A percentile compares a stretch with the other conserved stretches of the same genome.
Conservation (phyloP, 2,113 vertebrate species). For the Isichthys henryi region DNA sequence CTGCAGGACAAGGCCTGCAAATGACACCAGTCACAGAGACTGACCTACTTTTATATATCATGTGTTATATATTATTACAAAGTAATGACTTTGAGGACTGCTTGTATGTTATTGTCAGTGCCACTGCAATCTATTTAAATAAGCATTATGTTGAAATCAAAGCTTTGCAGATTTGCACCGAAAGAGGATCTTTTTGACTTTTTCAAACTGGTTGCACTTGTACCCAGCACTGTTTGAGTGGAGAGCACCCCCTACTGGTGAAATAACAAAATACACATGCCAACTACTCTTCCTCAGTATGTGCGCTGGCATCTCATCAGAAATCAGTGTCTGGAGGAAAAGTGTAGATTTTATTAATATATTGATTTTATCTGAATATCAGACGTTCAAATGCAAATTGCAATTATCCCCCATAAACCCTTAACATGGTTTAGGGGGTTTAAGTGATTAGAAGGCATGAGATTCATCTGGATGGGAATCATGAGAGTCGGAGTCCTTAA, state of each 20-base stretch:
- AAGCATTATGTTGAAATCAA: background rate
- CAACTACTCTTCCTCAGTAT: background rate
- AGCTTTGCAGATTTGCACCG: background rate
- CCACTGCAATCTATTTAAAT: background rate
- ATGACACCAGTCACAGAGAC: background rate
- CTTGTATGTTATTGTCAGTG: background rate
- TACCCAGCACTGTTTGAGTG: background rate
- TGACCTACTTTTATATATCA: background rate
- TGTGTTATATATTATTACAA: background rate
- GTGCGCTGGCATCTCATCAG: background rate
- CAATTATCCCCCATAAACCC: background rate
- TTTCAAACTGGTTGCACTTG: background rate
- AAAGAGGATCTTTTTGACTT: background rate
- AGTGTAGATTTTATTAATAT: background rate
- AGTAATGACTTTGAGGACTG: background rate
- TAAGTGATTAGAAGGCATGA: background rate
- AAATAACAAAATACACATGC: background rate
- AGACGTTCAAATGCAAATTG: background rate
- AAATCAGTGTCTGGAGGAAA: background rate
- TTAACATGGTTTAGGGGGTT: background rate
- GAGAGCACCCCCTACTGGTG: conserved; percentile 6
- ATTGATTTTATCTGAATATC: background rate
- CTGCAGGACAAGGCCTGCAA: background rate
- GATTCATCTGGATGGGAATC: background rate
- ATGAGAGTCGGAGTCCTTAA: background rate